Evolutionary conservation across 2,113 vertebrate genomes (phyloP).

Genomic region (Sardina pilchardus): DNA sequence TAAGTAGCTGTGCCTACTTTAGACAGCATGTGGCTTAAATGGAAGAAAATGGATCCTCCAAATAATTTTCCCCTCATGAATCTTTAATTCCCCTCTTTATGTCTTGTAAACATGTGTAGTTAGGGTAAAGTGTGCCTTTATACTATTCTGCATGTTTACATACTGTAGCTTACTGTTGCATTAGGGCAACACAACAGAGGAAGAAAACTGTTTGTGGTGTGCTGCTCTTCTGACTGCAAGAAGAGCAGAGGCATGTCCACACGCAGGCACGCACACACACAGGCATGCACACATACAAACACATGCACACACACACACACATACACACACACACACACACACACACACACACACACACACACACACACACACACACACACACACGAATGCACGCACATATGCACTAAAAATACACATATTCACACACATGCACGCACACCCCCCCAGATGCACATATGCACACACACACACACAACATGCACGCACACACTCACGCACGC

Average conservation of each 20-base stretch:
- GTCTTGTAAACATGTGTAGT: too few relatives aligned
- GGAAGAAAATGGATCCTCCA: too few relatives aligned
- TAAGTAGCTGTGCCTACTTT: not conserved
- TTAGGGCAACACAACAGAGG: too few relatives aligned
- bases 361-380: not conserved
- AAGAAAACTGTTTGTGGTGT: too few relatives aligned
- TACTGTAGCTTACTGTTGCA: too few relatives aligned
- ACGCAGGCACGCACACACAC: not conserved
- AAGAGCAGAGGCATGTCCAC: too few relatives aligned
- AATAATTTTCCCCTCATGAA: too few relatives aligned
- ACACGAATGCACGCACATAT: not conserved
- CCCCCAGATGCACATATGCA: not conserved
- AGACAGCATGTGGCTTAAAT: not conserved
- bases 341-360: not conserved
- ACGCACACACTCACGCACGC: not conserved
- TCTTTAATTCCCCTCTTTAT: too few relatives aligned
- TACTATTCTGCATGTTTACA: too few relatives aligned
- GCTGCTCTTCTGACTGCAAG: too few relatives aligned
- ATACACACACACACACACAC: not conserved
- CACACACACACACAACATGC: not conserved
- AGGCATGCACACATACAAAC: not conserved
- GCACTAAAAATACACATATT: not conserved
- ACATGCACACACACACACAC: not conserved
- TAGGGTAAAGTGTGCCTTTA: too few relatives aligned
- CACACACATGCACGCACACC: not conserved